A percentile compares a stretch with the other conserved stretches of the same genome.
Evolutionary conservation across 2,113 vertebrate genomes (phyloP).

Genomic region (Cathartes aura): DNA sequence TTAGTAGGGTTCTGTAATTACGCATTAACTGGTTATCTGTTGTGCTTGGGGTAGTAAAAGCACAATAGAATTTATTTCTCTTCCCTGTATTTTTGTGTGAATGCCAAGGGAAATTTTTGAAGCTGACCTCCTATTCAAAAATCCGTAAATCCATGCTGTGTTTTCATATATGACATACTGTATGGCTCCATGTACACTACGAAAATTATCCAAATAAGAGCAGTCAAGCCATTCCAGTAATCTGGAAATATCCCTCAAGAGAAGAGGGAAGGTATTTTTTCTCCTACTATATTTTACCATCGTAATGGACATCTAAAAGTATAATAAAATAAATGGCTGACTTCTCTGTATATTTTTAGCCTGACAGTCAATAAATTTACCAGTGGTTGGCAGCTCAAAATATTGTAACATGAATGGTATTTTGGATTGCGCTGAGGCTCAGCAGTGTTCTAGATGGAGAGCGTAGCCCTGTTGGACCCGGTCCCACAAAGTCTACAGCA

Average conservation of each 20-base stretch:
- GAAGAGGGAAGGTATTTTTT: background rate
- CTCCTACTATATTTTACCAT: background rate
- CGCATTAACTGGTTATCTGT: background rate
- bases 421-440: background rate
- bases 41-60: background rate
- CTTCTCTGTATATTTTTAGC: background rate
- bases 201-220: slow-evolving; percentile 11
- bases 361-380: slow-evolving; percentile 54
- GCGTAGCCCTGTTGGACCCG: background rate
- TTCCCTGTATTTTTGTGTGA: background rate
- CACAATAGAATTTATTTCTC: background rate
- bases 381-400: slow-evolving; percentile 10
- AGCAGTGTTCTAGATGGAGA: slow-evolving; percentile 10
- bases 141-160: background rate
- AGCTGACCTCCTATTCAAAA: background rate
- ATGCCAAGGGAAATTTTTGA: background rate
- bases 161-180: background rate
- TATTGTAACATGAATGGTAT: slow-evolving; percentile 30
- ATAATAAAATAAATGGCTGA: slow-evolving; percentile 34
- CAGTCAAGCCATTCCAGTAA: background rate
- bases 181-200: background rate
- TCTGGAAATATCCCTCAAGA: slow-evolving; percentile 22
- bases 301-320: background rate
- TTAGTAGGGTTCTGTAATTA: slow-evolving; percentile 11
- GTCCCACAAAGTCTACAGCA: background rate